Conservation (phyloP, 2,888 invertebrate genomes). For the Timema cristinae region DNA sequence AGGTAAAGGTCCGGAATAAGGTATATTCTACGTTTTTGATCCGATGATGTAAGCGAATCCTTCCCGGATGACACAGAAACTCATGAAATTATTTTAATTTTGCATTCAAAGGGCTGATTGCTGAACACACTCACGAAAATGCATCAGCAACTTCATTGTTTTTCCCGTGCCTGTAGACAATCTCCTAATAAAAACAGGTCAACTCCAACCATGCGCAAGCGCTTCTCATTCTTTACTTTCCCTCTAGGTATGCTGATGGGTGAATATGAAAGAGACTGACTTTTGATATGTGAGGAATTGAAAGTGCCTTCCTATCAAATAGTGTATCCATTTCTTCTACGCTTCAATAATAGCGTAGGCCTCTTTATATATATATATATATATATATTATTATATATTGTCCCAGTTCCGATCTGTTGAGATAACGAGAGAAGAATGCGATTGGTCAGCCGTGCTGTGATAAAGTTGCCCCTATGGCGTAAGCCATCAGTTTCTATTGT, state of each 20-base stretch:
- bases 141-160: conserved; percentile 6
- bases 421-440: conserved; percentile 10
- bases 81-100: background rate
- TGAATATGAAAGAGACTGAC: conserved; percentile 10
- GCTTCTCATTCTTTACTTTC: conserved; percentile 15
- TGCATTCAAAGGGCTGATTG: background rate
- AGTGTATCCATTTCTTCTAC: background rate
- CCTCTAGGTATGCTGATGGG: background rate
- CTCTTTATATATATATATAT: conserved; percentile 14
- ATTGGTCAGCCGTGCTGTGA: conserved; percentile 27
- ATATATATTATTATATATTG: no score
- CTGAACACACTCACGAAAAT: background rate
- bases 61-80: background rate
- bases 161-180: conserved; percentile 1
- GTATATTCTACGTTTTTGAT: background rate
- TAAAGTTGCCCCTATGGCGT: conserved; percentile 26
- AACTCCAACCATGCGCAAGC: background rate
- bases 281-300: background rate
- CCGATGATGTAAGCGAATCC: background rate
- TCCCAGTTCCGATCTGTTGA: background rate
- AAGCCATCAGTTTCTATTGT: conserved; percentile 31
- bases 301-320: conserved; percentile 1
- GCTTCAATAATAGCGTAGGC: conserved; percentile 7
- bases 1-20: background rate
- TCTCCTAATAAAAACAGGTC: background rate